Evolutionary conservation across 2,888 invertebrate species (phyloP).

Genomic region (Acanthosoma haemorrhoidale): DNA sequence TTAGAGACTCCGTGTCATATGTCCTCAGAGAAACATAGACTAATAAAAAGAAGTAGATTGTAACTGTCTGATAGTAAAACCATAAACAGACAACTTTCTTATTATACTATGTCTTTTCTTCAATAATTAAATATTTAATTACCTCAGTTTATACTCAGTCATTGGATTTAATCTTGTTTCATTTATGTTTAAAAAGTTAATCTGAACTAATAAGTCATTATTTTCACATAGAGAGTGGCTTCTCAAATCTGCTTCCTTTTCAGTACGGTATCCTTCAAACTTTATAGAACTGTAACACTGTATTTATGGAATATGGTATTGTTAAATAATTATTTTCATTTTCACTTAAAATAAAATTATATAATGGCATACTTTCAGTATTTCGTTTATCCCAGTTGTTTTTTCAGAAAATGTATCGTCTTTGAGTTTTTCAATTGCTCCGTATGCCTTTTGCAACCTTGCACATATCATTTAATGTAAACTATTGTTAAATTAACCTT

Average conservation of each 20-base stretch:
- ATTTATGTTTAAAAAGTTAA: constrained; percentile 42
- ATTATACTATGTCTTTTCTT: too few relatives aligned
- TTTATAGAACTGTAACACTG: constrained; percentile 35
- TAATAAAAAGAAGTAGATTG: too few relatives aligned
- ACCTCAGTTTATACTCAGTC: constrained; percentile 59
- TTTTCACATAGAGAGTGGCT: constrained; percentile 55
- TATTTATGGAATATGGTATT: neutral
- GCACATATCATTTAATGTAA: neutral
- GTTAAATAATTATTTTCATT: neutral
- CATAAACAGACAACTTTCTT: too few relatives aligned
- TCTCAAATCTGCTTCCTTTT: constrained; percentile 53
- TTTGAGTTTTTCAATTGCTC: constrained; percentile 2
- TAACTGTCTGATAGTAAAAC: too few relatives aligned
- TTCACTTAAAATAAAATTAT: neutral
- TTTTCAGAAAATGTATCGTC: constrained; percentile 7
- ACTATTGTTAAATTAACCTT: neutral
- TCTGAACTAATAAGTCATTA: constrained; percentile 66
- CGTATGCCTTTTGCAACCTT: constrained; percentile 4
- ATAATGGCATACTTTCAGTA: constrained; percentile 21
- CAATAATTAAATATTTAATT: constrained; percentile 16
- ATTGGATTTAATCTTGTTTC: constrained; percentile 45
- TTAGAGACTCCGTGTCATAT: too few relatives aligned
- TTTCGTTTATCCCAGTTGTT: neutral
- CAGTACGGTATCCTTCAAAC: constrained; percentile 46
- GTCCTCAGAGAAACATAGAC: too few relatives aligned